phyloP scores from a whole-genome alignment of 2,113 vertebrate species.

The Siniperca chuatsi region DNA sequence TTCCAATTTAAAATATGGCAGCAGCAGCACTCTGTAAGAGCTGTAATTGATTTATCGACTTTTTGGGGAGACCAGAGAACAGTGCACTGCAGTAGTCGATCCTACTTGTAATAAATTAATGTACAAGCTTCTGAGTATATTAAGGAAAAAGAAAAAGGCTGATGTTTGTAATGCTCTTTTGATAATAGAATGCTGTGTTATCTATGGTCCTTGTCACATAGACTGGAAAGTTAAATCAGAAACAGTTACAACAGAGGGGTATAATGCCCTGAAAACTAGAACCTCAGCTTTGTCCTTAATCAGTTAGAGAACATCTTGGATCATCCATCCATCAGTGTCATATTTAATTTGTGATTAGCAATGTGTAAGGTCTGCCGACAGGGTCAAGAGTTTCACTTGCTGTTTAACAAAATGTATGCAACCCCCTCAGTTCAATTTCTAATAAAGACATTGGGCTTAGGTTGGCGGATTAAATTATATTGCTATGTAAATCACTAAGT shows the following conservation, averaged over 20 bases:
- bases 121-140: not conserved
- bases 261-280: not conserved
- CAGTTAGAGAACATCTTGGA: not conserved
- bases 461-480: not conserved
- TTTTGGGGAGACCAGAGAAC: not conserved
- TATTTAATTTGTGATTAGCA: not conserved
- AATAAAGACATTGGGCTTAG: not conserved
- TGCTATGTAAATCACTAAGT: not conserved
- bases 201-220: too few species aligned
- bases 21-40: not conserved
- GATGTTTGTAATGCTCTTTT: not conserved
- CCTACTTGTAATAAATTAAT: not conserved
- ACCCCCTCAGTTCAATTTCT: not conserved
- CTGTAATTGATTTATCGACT: slow-evolving; percentile 9
- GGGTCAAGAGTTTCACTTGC: not conserved
- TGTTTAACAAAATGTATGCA: not conserved
- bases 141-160: not conserved
- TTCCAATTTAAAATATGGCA: not conserved
- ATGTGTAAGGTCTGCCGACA: too few species aligned
- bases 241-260: not conserved
- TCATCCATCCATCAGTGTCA: not conserved
- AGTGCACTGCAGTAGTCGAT: not conserved
- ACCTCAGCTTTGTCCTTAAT: not conserved
- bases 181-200: not conserved
- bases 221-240: not conserved